Base-by-base conservation (phyloP, 2,797 vertebrate species). In the Epinephelus coioides region DNA sequence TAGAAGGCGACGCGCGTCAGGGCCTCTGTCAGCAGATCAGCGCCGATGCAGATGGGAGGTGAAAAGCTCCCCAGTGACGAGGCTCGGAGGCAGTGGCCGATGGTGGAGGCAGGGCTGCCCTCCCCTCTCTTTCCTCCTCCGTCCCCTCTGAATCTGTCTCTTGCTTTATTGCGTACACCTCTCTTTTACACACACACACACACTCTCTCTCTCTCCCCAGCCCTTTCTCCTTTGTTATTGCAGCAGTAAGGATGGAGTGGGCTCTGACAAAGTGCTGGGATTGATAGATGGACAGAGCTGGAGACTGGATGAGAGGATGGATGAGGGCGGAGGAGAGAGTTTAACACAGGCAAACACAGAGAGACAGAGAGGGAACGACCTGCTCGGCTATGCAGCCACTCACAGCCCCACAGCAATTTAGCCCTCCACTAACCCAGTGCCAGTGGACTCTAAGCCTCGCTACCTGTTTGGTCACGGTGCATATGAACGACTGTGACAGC, bases 261-360 rank as follows among this genome's bases (percentile, higher is more conserved):
- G 96, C 95, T 94, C 96, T 98, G 97, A 99, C 98, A 98, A 97
- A 98, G 96, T 98, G 96, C 94, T 86, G 70, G 94, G 96, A 97
- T 97, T 99, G 98, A 99, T 99, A 97, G 97, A 98, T 99, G 97
- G 97, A 97, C 96, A 96, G 95, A 98, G 97, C 95, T 85, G 91
- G 93, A 94, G 96, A 97, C 96, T 97, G 97, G 97, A 97, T 98
- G 97, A 97, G 96, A 97, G 97, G 96, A 98, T 97, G 96, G 96
- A 98, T 97, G 97, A 97, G 97, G 96, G 96, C 93, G 96, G 96
- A 95, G 96, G 95, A 95, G 95, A 95, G 95, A 97, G 96, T 98
- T 98, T 97, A 98, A 98, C 97, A 96, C 96, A 96, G 96, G 96
- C 97, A 98, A 98, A 98, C 97, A 97, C 95, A 96, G 96, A 97